Evolutionary conservation across 2,888 invertebrate genomes (phyloP).

Genomic region (Melieria crassipennis): DNA sequence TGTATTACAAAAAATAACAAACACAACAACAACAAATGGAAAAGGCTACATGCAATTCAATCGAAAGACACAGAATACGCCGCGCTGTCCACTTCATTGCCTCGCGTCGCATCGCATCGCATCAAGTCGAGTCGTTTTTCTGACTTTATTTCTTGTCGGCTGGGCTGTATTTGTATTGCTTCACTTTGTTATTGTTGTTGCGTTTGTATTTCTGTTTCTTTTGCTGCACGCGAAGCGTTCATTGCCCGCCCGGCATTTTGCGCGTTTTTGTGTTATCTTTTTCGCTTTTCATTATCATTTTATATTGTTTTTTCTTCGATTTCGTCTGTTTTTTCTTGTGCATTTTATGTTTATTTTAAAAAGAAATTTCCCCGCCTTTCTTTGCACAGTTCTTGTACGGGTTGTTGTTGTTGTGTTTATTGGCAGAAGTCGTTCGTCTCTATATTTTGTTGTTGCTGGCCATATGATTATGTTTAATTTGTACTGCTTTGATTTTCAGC

Average conservation of each 20-base stretch:
- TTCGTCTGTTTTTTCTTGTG: background rate
- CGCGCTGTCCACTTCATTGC: background rate
- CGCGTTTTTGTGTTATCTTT: constrained; percentile 29
- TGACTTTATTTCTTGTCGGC: constrained; percentile 15
- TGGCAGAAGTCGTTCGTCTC: too few relatives aligned
- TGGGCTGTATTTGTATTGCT: constrained; percentile 30
- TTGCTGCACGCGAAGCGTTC: constrained; percentile 44
- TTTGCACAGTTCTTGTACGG: too few relatives aligned
- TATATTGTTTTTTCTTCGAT: background rate
- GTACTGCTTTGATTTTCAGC: too few relatives aligned
- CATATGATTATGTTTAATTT: too few relatives aligned
- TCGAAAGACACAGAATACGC: constrained; percentile 2
- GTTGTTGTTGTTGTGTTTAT: too few relatives aligned
- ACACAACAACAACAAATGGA: too few relatives aligned
- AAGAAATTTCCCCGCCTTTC: too few relatives aligned
- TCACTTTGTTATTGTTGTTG: constrained; percentile 33
- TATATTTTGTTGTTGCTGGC: too few relatives aligned
- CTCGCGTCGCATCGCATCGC: too few relatives aligned
- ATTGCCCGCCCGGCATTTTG: constrained; percentile 51
- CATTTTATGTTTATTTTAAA: background rate
- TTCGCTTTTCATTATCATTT: background rate
- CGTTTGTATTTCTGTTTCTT: constrained; percentile 33
- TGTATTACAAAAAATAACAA: too few relatives aligned
- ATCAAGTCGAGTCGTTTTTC: background rate
- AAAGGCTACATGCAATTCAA: background rate